phyloP scores from a whole-genome alignment of 1,140 invertebrate genomes.

The Sycobia sp. region DNA sequence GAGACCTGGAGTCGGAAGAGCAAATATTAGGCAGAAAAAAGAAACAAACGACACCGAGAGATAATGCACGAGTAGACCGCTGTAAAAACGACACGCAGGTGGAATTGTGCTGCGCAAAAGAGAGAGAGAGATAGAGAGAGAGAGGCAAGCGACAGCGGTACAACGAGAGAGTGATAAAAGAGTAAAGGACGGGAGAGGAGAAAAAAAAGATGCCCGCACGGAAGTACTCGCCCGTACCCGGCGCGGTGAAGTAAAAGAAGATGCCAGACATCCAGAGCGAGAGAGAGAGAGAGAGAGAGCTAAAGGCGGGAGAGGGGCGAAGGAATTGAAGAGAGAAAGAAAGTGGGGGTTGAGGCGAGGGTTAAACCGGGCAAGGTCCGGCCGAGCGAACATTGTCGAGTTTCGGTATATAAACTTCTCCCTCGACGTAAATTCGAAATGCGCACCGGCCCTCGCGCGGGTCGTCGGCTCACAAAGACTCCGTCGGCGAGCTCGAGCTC shows the following conservation, averaged over 20 bases:
- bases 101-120: too few species aligned
- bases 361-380: conserved; percentile 11
- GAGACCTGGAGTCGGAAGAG: too few species aligned
- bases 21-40: too few species aligned
- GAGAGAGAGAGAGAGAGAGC: too few species aligned
- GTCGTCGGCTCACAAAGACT: too few species aligned
- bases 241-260: not conserved
- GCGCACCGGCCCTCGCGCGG: conserved; percentile 22
- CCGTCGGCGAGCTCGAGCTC: too few species aligned
- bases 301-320: too few species aligned
- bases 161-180: not conserved
- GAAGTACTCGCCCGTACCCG: too few species aligned
- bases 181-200: not conserved
- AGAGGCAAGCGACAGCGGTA: not conserved
- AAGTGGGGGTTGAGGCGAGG: not conserved
- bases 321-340: not conserved
- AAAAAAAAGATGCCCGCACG: not conserved
- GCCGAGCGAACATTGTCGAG: conserved; percentile 42
- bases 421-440: conserved; percentile 48
- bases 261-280: not conserved
- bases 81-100: too few species aligned
- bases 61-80: too few species aligned
- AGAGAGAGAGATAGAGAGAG: too few species aligned
- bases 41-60: too few species aligned
- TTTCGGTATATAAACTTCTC: conserved; percentile 51